phyloP scores from a whole-genome alignment of 1,140 invertebrate species.

The Onthophagus taurus region DNA sequence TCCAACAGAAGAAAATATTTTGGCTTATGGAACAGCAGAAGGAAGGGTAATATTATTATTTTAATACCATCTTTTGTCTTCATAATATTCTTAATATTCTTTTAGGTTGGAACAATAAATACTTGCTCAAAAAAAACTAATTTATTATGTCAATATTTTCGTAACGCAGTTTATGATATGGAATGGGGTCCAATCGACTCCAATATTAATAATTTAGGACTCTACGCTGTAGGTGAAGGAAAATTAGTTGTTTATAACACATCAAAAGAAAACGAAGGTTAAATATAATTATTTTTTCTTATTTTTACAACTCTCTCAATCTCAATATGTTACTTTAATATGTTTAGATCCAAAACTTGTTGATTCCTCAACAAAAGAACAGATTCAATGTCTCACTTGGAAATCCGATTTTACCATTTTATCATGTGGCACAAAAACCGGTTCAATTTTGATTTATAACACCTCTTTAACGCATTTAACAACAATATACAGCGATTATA shows the following conservation, averaged over 20 bases:
- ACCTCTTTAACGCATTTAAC: conserved; percentile 26
- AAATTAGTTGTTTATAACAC: conserved; percentile 42
- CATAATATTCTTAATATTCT: conserved; percentile 11
- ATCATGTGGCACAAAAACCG: conserved; percentile 52
- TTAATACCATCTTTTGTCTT: conserved; percentile 33
- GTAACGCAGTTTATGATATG: conserved; percentile 35
- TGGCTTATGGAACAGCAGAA: conserved; percentile 70
- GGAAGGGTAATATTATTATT: conserved; percentile 52
- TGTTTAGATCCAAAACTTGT: conserved; percentile 26
- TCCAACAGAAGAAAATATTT: conserved; percentile 57
- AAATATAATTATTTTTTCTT: conserved; percentile 10
- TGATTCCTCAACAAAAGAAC: conserved; percentile 30
- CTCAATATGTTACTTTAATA: conserved; percentile 1
- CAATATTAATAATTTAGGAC: conserved; percentile 24
- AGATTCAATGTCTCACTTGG: conserved; percentile 49
- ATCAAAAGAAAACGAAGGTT: conserved; percentile 40
- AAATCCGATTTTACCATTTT: conserved; percentile 49
- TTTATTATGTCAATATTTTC: conserved; percentile 38
- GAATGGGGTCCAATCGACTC: conserved; percentile 39
- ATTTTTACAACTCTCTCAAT: not conserved
- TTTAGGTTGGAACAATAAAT: conserved; percentile 46
- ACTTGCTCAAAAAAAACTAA: conserved; percentile 33
- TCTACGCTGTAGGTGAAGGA: conserved; percentile 45
- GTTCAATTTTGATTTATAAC: conserved; percentile 26
- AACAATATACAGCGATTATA: conserved; percentile 38